Evolutionary conservation across 2,888 invertebrate genomes (phyloP).

Genomic region (Chymomyza procnemis): DNA sequence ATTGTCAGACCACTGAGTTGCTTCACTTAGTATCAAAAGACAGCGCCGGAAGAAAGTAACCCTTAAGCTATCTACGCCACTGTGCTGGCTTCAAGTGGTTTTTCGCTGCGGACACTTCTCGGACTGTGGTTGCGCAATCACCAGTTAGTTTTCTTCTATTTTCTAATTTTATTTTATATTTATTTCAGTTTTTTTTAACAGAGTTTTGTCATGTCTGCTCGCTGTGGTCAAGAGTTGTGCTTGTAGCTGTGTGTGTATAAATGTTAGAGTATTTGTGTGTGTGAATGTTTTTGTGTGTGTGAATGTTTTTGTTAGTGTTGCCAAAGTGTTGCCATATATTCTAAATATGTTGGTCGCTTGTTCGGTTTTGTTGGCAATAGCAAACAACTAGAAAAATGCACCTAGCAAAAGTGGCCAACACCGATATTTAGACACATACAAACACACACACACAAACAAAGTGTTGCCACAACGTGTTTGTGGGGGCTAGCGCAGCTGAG

Average conservation of each 20-base stretch:
- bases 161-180: constrained; percentile 11
- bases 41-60: too few relatives aligned
- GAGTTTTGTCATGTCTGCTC: constrained; percentile 42
- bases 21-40: too few relatives aligned
- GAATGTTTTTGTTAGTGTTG: constrained; percentile 46
- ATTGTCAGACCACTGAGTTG: too few relatives aligned
- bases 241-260: constrained; percentile 39
- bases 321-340: constrained; percentile 74
- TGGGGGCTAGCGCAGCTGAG: not conserved
- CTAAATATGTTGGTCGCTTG: constrained; percentile 67
- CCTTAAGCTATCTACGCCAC: not conserved
- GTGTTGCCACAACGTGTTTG: not conserved
- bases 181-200: not conserved
- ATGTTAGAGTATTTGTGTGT: not conserved
- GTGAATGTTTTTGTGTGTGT: not conserved
- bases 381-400: constrained; percentile 9
- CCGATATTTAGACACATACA: constrained; percentile 64
- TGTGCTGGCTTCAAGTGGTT: not conserved
- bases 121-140: not conserved
- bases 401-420: constrained; percentile 47
- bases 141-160: constrained; percentile 14
- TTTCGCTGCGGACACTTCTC: not conserved
- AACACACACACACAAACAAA: constrained; percentile 16
- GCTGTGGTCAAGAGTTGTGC: constrained; percentile 68
- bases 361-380: constrained; percentile 32